Evolutionary conservation across 1,140 invertebrate species (phyloP).

Genomic region (Melanaphis sacchari): DNA sequence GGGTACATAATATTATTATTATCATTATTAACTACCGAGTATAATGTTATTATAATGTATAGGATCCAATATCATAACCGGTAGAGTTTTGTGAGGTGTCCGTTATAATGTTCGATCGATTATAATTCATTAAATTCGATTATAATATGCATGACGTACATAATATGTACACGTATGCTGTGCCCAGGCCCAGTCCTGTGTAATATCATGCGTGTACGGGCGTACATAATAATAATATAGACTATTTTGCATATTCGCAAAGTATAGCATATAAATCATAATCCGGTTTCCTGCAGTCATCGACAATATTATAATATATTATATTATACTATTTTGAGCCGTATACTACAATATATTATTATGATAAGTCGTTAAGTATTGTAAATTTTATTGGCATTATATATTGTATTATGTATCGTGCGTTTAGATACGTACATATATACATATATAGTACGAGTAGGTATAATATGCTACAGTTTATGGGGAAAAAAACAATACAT

Average conservation of each 20-base stretch:
- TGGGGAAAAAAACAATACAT: conserved; percentile 19
- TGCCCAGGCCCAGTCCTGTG: neutral
- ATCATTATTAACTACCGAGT: neutral
- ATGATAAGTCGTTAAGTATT: neutral
- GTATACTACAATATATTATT: neutral
- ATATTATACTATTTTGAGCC: neutral
- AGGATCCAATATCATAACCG: neutral
- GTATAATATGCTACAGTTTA: neutral
- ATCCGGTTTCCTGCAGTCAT: neutral
- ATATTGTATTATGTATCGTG: neutral
- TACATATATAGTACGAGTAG: neutral
- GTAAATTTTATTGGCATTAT: neutral
- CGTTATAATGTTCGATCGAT: conserved; percentile 27
- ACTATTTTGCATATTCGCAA: neutral
- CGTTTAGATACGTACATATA: neutral
- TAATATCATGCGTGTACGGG: neutral
- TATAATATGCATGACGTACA: neutral
- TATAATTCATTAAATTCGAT: conserved; percentile 9
- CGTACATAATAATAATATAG: neutral
- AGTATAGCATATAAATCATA: neutral
- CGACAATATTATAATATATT: neutral
- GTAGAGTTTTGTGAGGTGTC: conserved; percentile 13
- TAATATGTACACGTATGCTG: too few species aligned
- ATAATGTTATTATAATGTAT: too few species aligned
- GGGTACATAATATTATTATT: neutral